These are phyloP conservation scores for Eurystomus gularis DNA, from an alignment of 2,113 vertebrate genomes.

Conservation along the genomic window DNA sequence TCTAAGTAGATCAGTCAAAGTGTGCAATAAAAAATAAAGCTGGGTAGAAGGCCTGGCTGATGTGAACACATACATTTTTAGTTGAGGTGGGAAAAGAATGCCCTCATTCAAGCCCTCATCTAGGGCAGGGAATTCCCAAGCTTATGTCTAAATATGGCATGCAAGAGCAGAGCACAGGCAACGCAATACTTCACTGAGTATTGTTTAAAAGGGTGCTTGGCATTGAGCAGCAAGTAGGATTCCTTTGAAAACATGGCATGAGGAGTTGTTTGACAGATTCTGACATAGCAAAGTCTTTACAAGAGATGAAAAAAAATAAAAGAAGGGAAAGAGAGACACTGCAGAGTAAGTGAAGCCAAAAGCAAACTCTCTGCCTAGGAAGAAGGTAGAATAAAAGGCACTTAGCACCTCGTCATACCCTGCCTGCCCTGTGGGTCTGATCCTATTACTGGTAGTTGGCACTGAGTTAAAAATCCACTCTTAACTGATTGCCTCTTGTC, in stretches of 20 bases:
- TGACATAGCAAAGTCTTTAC: conserved; percentile 57
- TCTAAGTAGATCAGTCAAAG: neutral
- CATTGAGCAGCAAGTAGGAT: conserved; percentile 4
- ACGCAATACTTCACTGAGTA: conserved; percentile 54
- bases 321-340: neutral
- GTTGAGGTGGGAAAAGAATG: neutral
- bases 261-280: conserved; percentile 74
- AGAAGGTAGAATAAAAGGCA: neutral
- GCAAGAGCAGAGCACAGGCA: conserved; percentile 17
- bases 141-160: conserved; percentile 81
- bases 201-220: conserved; percentile 75
- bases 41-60: neutral
- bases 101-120: neutral
- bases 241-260: conserved; percentile 71
- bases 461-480: neutral
- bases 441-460: neutral
- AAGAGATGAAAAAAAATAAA: neutral
- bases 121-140: conserved; percentile 71
- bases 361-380: neutral
- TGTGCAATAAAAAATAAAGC: neutral
- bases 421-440: neutral
- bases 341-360: neutral
- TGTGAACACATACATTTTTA: neutral
- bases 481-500: neutral
- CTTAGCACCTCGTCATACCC: neutral